Conservation (phyloP, 2,797 vertebrate species). For the Toxotes lorentzi region DNA sequence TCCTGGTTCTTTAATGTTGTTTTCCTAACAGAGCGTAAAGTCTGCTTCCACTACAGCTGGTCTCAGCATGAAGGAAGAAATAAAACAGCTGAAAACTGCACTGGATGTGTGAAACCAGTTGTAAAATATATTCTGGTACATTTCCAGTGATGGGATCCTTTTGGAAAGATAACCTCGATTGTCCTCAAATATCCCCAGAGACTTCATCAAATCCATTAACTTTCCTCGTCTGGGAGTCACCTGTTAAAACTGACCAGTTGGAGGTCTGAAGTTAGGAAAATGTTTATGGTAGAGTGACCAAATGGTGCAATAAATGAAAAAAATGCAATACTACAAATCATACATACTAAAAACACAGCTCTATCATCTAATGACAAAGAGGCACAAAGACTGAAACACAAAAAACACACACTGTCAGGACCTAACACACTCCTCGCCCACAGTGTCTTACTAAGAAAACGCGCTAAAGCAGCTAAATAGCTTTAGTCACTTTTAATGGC, state of each 20-base stretch:
- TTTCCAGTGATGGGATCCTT: conserved; percentile 4
- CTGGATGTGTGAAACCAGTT: conserved; percentile 41
- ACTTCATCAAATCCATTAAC: conserved; percentile 13
- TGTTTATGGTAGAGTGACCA: not conserved
- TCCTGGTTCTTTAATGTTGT: conserved; percentile 31
- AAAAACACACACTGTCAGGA: conserved; percentile 13
- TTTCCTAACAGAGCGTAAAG: conserved; percentile 22
- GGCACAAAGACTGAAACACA: conserved; percentile 27
- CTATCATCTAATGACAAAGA: conserved; percentile 2
- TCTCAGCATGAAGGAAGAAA: conserved; percentile 13
- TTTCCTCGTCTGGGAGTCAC: conserved; percentile 11
- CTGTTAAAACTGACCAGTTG: not conserved
- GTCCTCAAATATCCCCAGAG: not conserved
- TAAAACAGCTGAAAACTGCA: conserved; percentile 46
- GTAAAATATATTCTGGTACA: conserved; percentile 36
- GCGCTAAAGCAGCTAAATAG: conserved; percentile 40
- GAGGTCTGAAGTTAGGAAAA: not conserved
- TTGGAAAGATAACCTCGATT: conserved; percentile 10
- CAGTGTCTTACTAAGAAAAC: conserved; percentile 37
- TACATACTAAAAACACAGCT: conserved; percentile 5
- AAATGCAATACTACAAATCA: not conserved
- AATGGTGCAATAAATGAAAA: not conserved
- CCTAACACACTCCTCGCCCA: conserved; percentile 32
- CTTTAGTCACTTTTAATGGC: conserved; percentile 75
- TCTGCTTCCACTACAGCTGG: conserved; percentile 58